These are phyloP conservation scores for Caenorhabditis tropicalis DNA, from an alignment of 1,140 invertebrate species.

Conservation along the genomic window DNA sequence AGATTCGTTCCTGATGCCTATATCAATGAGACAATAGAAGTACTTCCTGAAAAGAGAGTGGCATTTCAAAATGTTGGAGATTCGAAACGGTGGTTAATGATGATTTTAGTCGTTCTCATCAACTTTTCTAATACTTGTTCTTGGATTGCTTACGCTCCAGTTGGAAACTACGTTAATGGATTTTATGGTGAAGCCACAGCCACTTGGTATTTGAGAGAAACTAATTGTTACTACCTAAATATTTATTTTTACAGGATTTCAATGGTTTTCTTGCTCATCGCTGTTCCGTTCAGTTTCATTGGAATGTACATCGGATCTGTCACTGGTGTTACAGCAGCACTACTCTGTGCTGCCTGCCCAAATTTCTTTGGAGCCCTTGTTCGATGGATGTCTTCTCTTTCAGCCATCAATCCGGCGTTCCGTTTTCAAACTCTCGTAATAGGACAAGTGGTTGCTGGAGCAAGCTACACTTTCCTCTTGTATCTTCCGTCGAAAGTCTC, in stretches of 20 bases:
- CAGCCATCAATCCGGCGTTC: background rate
- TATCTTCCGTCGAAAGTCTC: constrained; percentile 1
- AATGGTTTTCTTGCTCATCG: background rate
- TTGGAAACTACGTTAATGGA: background rate
- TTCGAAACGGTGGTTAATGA: background rate
- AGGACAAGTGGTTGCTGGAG: background rate
- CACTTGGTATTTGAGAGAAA: background rate
- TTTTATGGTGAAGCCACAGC: background rate
- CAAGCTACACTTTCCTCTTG: background rate
- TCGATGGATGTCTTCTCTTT: background rate
- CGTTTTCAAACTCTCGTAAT: too few species aligned
- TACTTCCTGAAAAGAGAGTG: too few species aligned
- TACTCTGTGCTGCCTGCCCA: background rate
- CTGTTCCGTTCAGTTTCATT: background rate
- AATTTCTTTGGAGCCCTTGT: background rate
- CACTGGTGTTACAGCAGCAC: background rate
- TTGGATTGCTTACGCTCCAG: background rate
- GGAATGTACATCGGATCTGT: background rate
- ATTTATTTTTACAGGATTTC: background rate
- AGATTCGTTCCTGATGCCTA: too few species aligned
- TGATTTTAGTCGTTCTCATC: background rate
- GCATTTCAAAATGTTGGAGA: background rate
- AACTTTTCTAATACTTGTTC: background rate
- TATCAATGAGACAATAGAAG: too few species aligned
- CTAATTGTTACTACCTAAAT: background rate